Conservation (phyloP, 2,888 invertebrate species). For the Caenorhabditis auriculariae region DNA sequence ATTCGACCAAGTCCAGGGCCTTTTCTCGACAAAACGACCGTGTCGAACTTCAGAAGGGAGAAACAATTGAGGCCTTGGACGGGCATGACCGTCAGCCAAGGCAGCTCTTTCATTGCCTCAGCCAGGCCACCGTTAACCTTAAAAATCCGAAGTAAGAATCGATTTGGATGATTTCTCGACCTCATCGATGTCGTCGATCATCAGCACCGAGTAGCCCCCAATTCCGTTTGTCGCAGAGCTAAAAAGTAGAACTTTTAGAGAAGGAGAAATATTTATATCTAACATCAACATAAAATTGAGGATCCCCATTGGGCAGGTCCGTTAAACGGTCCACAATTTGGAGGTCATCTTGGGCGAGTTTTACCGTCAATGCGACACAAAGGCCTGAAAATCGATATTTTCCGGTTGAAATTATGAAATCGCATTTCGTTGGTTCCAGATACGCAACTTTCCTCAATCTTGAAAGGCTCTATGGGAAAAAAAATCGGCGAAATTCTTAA, state of each 20-base stretch:
- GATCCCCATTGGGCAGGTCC: conserved; percentile 66
- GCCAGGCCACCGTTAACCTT: conserved; percentile 75
- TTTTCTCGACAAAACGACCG: conserved; percentile 71
- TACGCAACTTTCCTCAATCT: neutral
- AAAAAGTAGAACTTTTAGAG: conserved; percentile 1
- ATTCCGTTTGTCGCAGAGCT: conserved; percentile 73
- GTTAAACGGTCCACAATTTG: conserved; percentile 85
- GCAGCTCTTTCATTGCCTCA: conserved; percentile 77
- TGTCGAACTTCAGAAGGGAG: conserved; percentile 94
- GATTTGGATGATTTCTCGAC: too few relatives aligned
- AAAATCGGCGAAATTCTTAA: too few relatives aligned
- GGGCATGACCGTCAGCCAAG: conserved; percentile 89
- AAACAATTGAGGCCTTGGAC: conserved; percentile 89
- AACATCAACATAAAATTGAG: conserved; percentile 27
- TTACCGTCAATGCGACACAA: conserved; percentile 78
- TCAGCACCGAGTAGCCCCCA: conserved; percentile 95
- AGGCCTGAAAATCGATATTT: conserved; percentile 83
- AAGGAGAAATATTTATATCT: neutral
- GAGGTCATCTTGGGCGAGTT: conserved; percentile 88
- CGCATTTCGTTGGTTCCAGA: neutral
- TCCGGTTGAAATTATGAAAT: conserved; percentile 25
- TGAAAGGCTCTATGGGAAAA: neutral
- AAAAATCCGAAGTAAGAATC: neutral
- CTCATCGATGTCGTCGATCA: conserved; percentile 81
- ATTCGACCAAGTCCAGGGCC: conserved; percentile 83